A percentile compares a stretch with the other conserved stretches of the same genome.
phyloP scores from a whole-genome alignment of 2,113 vertebrate genomes.

The Pelobates fuscus region DNA sequence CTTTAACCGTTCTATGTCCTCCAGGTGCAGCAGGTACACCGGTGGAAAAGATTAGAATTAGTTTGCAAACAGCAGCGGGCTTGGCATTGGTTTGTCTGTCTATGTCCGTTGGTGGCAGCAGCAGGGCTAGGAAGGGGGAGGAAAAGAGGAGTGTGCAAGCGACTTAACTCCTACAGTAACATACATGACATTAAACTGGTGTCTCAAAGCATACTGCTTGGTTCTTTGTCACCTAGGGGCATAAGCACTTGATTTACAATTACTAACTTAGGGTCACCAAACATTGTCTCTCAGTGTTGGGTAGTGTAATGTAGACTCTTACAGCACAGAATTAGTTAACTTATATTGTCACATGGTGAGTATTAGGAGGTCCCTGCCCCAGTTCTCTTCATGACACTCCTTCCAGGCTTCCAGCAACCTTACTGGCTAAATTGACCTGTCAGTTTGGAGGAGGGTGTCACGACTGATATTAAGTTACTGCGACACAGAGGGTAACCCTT shows the following conservation, averaged over 20 bases:
- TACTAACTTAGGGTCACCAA: not conserved
- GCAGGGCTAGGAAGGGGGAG: not conserved
- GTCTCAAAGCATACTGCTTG: not conserved
- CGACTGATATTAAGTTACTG: constrained; percentile 79
- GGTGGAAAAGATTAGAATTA: constrained; percentile 24
- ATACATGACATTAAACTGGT: not conserved
- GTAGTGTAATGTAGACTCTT: not conserved
- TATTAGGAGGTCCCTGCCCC: constrained; percentile 11
- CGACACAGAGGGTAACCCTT: constrained; percentile 64
- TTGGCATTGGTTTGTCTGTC: constrained; percentile 23
- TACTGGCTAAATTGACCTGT: constrained; percentile 60
- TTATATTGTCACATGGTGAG: constrained; percentile 5
- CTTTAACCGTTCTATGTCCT: not conserved
- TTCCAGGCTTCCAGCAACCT: constrained; percentile 35
- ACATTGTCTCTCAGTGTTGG: not conserved
- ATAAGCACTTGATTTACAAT: not conserved
- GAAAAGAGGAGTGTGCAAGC: not conserved
- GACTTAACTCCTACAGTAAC: not conserved
- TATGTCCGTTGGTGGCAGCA: constrained; percentile 1
- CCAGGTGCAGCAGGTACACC: constrained; percentile 22
- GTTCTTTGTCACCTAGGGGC: not conserved
- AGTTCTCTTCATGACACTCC: constrained; percentile 38
- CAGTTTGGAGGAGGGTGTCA: constrained; percentile 68
- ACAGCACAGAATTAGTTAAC: constrained; percentile 7
- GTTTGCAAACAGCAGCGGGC: constrained; percentile 24